Evolutionary conservation across 2,888 invertebrate genomes (phyloP).

Genomic region (Pimpla rufipes): DNA sequence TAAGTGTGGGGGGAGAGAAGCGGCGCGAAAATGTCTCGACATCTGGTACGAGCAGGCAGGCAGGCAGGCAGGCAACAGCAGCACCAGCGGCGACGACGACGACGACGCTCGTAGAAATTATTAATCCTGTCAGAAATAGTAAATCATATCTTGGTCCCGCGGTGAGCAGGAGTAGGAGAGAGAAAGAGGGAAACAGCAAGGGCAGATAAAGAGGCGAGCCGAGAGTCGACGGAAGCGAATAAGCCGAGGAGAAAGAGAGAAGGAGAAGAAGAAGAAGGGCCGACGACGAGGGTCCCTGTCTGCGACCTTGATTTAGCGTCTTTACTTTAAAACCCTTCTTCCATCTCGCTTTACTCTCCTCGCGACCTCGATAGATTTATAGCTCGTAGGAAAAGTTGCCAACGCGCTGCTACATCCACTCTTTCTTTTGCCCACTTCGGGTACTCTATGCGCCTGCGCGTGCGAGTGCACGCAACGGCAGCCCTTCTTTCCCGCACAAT

Average conservation of each 20-base stretch:
- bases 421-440: background rate
- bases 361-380: conserved; percentile 69
- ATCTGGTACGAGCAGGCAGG: conserved; percentile 81
- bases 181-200: conserved; percentile 48
- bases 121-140: conserved; percentile 83
- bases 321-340: conserved; percentile 76
- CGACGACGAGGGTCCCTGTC: conserved; percentile 71
- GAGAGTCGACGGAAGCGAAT: conserved; percentile 57
- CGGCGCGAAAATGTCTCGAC: conserved; percentile 81
- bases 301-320: conserved; percentile 82
- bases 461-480: background rate
- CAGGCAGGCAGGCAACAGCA: conserved; percentile 5
- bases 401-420: conserved; percentile 38
- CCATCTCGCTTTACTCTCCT: conserved; percentile 47
- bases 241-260: conserved; percentile 52
- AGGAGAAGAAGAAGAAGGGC: conserved; percentile 57
- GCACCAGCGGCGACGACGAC: conserved; percentile 40
- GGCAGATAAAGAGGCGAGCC: conserved; percentile 42
- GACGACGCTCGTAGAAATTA: conserved; percentile 79
- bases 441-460: background rate
- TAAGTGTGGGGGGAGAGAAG: conserved; percentile 56
- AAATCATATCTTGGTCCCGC: conserved; percentile 78
- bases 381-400: conserved; percentile 62
- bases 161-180: conserved; percentile 57
- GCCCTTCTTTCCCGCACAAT: too few species aligned